phyloP scores from a whole-genome alignment of 2,888 invertebrate genomes.

The Habroteleia sp. region DNA sequence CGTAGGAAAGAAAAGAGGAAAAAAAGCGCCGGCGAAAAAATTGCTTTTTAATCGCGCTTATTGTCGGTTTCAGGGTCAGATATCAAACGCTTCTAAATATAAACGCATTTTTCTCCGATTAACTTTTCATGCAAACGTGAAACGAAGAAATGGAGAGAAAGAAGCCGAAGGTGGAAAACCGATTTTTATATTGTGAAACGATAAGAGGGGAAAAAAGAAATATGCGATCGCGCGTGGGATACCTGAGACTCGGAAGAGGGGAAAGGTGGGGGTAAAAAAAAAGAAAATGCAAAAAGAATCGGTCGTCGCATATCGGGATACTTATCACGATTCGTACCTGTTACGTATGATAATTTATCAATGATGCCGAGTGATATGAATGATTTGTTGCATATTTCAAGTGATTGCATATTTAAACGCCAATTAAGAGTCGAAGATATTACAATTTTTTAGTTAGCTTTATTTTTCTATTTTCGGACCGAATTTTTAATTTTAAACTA shows the following conservation, averaged over 20 bases:
- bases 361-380: conserved; percentile 9
- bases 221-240: neutral
- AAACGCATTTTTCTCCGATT: conserved; percentile 26
- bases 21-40: conserved; percentile 4
- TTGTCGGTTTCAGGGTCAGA: conserved; percentile 54
- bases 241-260: neutral
- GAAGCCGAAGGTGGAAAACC: conserved; percentile 20
- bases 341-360: conserved; percentile 18
- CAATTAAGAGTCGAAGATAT: conserved; percentile 3
- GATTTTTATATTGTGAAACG: conserved; percentile 16
- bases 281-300: neutral
- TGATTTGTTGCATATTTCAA: conserved; percentile 7
- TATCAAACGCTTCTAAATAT: conserved; percentile 45
- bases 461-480: too few species aligned
- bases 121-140: conserved; percentile 14
- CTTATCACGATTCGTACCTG: conserved; percentile 3
- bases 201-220: neutral
- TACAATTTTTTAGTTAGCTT: neutral
- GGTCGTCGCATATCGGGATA: neutral
- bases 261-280: neutral
- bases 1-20: neutral
- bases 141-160: conserved; percentile 19
- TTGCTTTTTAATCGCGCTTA: conserved; percentile 31
- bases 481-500: too few species aligned
- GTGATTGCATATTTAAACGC: conserved; percentile 5